Conservation (phyloP, 2,888 invertebrate genomes). For the Ariolimax columbianus region DNA sequence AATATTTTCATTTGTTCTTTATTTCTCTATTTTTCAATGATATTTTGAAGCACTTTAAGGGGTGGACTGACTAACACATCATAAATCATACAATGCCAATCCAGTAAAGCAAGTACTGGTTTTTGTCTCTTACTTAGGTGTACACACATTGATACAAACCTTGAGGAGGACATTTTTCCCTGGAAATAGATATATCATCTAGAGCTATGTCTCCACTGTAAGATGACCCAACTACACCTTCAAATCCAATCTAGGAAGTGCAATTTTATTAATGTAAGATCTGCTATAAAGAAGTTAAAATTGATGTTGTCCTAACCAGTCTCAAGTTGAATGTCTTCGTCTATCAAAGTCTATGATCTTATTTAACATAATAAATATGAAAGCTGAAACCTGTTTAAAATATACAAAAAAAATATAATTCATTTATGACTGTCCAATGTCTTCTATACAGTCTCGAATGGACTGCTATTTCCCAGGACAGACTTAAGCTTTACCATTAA, state of each 20-base stretch:
- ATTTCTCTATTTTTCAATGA: no score
- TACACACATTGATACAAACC: neutral
- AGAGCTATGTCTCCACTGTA: constrained; percentile 75
- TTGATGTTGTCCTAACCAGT: neutral
- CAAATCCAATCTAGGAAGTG: constrained; percentile 68
- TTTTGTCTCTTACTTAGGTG: neutral
- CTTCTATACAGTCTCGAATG: no score
- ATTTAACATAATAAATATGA: no score
- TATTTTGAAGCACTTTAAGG: no score
- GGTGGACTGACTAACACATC: no score
- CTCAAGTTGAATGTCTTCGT: no score
- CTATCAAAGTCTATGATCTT: no score
- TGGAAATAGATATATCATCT: constrained; percentile 69
- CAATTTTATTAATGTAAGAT: neutral
- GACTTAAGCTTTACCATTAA: no score
- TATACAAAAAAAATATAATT: no score
- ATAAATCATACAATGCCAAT: neutral
- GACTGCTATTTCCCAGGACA: no score
- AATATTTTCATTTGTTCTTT: neutral
- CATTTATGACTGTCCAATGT: no score
- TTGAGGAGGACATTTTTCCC: constrained; percentile 60
- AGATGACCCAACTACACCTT: constrained; percentile 70
- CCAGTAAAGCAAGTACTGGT: neutral
- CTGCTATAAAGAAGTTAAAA: neutral
- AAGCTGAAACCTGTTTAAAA: no score